These are phyloP conservation scores for Nemopilema nomurai DNA, from an alignment of 30 jellyfish, hydroid and myxozoan genomes.

Conservation along the genomic window DNA sequence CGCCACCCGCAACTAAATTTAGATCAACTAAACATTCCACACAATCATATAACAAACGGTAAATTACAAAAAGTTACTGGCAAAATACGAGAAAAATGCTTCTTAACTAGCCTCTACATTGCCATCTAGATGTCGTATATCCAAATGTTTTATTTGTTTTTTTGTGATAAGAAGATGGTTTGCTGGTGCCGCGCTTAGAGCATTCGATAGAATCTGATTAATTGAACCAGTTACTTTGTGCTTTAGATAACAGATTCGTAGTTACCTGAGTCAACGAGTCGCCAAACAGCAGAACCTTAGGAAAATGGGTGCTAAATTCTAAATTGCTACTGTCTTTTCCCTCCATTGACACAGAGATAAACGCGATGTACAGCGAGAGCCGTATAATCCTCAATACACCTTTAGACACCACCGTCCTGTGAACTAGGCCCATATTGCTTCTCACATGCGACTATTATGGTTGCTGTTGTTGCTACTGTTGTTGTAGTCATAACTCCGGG, in stretches of 20 bases:
- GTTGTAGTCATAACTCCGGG: too few relatives aligned
- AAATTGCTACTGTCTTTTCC: neutral
- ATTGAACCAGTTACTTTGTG: neutral
- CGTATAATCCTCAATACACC: too few relatives aligned
- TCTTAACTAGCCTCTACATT: neutral
- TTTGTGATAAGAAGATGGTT: neutral
- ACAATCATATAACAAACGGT: neutral
- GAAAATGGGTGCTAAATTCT: constrained; percentile 12
- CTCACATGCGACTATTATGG: neutral
- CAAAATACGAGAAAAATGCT: neutral
- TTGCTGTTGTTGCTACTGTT: constrained; percentile 24
- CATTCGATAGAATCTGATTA: neutral
- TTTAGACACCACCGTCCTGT: neutral
- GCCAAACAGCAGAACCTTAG: constrained; percentile 71
- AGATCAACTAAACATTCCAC: too few relatives aligned
- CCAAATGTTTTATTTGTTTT: neutral
- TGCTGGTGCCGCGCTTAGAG: neutral
- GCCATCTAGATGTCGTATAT: neutral
- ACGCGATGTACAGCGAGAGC: neutral
- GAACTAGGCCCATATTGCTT: neutral
- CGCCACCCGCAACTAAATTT: neutral
- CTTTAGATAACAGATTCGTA: neutral
- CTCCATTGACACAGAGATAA: constrained; percentile 2
- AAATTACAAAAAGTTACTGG: neutral
- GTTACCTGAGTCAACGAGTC: constrained; percentile 80